Percentiles rank a stretch among this genome's conserved stretches.
phyloP scores from a whole-genome alignment of 1,140 invertebrate genomes.

The Drosophila teissieri region DNA sequence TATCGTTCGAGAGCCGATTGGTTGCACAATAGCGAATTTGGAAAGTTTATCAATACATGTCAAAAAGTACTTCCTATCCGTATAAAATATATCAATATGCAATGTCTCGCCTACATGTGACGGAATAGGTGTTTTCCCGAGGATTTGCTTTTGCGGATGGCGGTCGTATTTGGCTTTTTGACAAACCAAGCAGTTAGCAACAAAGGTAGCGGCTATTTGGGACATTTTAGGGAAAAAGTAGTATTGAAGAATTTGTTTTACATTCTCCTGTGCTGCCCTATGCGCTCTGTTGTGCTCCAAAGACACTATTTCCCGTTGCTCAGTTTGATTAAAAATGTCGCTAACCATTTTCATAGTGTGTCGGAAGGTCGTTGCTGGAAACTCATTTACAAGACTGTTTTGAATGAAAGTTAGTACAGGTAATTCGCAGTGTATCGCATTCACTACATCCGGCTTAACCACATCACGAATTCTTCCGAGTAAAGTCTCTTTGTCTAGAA shows the following conservation, averaged over 20 bases:
- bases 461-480: too few species aligned
- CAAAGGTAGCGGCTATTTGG: conserved; percentile 5
- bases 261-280: conserved; percentile 11
- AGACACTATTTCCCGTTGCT: conserved; percentile 2
- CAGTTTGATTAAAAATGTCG: too few species aligned
- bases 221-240: conserved; percentile 14
- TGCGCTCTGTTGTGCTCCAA: conserved; percentile 3
- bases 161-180: conserved; percentile 16
- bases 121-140: conserved; percentile 4
- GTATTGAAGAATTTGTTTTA: conserved; percentile 13
- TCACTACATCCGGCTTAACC: too few species aligned
- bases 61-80: neutral
- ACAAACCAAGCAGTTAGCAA: conserved; percentile 13
- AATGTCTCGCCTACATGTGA: conserved; percentile 6
- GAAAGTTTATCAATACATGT: too few species aligned
- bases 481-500: too few species aligned
- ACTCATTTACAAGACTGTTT: too few species aligned
- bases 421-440: too few species aligned
- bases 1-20: neutral
- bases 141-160: conserved; percentile 1
- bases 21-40: neutral
- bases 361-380: too few species aligned
- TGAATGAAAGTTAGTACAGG: too few species aligned
- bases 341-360: too few species aligned
- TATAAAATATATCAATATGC: conserved; percentile 1